Conservation (phyloP, 2,888 invertebrate genomes). For the Lasioglossum calceatum region DNA sequence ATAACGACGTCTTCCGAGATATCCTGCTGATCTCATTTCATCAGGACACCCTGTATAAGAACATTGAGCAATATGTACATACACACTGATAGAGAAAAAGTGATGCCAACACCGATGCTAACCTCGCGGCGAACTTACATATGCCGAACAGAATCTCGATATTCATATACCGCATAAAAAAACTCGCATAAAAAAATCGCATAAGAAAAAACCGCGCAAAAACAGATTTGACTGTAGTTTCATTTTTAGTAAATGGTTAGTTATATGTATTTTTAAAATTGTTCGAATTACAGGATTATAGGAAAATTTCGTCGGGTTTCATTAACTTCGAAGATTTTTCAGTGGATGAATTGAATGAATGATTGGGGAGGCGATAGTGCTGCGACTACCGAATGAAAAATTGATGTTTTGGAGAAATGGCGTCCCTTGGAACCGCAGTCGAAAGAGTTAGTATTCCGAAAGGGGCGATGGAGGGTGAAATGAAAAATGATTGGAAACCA, state of each 20-base stretch:
- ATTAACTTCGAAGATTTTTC: background rate
- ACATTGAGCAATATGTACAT: too few species aligned
- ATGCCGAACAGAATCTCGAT: too few species aligned
- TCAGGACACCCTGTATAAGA: too few species aligned
- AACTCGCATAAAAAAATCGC: too few species aligned
- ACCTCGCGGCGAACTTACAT: too few species aligned
- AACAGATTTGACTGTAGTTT: too few species aligned
- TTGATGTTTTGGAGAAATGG: background rate
- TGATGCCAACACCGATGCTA: too few species aligned
- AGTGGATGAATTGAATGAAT: background rate
- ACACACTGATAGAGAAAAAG: too few species aligned
- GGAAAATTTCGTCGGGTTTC: background rate
- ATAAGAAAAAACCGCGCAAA: too few species aligned
- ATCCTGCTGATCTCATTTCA: too few species aligned
- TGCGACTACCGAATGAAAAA: background rate
- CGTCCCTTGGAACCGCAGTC: background rate
- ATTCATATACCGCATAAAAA: too few species aligned
- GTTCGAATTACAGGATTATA: background rate
- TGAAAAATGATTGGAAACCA: background rate
- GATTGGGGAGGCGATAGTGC: background rate
- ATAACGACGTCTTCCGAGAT: too few species aligned
- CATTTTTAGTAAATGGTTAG: background rate
- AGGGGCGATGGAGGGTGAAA: background rate
- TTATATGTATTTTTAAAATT: background rate
- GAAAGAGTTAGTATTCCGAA: background rate